Percentiles rank a stretch among this genome's conserved stretches.
These are phyloP conservation scores for Eupeodes corollae DNA, from an alignment of 1,140 invertebrate species.

Conservation along the genomic window DNA sequence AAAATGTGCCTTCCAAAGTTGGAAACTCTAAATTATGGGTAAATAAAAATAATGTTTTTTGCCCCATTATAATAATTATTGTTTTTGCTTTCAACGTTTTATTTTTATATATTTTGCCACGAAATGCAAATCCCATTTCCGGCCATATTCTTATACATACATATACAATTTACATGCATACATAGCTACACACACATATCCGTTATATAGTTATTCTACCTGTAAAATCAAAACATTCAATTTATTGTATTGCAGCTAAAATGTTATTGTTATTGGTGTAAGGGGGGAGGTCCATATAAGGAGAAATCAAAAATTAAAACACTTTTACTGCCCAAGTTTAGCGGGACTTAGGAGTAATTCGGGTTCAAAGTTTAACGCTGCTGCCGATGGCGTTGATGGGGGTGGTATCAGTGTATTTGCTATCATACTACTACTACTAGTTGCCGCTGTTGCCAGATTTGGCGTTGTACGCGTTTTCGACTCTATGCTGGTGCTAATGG, in stretches of 20 bases:
- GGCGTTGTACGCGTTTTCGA: neutral
- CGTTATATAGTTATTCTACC: neutral
- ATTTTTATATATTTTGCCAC: neutral
- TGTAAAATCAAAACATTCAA: neutral
- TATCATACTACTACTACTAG: constrained; percentile 4
- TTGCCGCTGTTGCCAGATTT: constrained; percentile 9
- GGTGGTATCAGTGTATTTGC: neutral
- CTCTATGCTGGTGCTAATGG: neutral
- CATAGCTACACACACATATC: too few species aligned
- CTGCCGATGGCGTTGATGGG: constrained; percentile 7
- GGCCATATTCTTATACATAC: too few species aligned
- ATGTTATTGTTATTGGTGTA: neutral
- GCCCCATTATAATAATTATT: too few species aligned
- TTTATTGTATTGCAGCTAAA: too few species aligned
- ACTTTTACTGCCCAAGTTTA: constrained; percentile 30
- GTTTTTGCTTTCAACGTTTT: too few species aligned
- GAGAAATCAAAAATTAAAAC: too few species aligned
- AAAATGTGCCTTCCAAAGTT: too few species aligned
- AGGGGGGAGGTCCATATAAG: neutral
- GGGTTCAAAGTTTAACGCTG: constrained; percentile 24
- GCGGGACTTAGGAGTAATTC: constrained; percentile 36
- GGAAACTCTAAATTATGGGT: too few species aligned
- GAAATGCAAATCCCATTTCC: neutral
- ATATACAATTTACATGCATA: neutral
- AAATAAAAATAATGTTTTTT: too few species aligned